phyloP scores from a whole-genome alignment of 2,888 invertebrate species.

The Homarus gammarus region DNA sequence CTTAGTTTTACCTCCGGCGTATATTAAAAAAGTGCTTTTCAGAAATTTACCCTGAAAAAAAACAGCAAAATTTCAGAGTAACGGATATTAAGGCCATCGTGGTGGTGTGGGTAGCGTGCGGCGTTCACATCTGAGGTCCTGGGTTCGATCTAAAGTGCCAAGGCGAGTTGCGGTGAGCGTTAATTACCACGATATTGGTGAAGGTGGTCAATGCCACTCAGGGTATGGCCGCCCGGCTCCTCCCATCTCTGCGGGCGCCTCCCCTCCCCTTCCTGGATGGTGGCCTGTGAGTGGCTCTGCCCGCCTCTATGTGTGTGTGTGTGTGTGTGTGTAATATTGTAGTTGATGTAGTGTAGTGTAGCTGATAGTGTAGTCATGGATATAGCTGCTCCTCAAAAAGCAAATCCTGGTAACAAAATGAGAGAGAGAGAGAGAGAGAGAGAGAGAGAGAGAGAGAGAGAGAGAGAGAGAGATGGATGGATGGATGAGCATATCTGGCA shows the following conservation, averaged over 20 bases:
- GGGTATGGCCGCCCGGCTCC: too few relatives aligned
- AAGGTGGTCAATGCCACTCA: too few relatives aligned
- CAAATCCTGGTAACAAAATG: neutral
- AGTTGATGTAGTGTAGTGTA: too few relatives aligned
- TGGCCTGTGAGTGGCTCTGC: neutral
- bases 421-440: conserved; percentile 19
- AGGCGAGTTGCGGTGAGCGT: neutral
- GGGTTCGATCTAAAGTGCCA: conserved; percentile 26
- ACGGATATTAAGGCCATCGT: neutral
- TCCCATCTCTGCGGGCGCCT: too few relatives aligned
- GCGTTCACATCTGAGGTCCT: neutral
- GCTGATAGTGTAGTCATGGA: too few relatives aligned
- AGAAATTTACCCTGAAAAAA: neutral
- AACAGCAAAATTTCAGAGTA: neutral
- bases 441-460: conserved; percentile 25
- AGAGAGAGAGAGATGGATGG: neutral
- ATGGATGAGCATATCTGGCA: neutral
- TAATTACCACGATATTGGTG: neutral
- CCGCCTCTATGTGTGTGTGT: neutral
- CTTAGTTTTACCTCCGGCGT: too few relatives aligned
- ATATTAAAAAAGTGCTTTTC: neutral
- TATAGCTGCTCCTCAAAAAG: too few relatives aligned
- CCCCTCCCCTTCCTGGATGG: too few relatives aligned
- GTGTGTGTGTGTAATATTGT: neutral
- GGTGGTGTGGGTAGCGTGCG: neutral